Evolutionary conservation across 1,140 invertebrate genomes (phyloP).

Genomic region (Brachionus rotundiformis): DNA sequence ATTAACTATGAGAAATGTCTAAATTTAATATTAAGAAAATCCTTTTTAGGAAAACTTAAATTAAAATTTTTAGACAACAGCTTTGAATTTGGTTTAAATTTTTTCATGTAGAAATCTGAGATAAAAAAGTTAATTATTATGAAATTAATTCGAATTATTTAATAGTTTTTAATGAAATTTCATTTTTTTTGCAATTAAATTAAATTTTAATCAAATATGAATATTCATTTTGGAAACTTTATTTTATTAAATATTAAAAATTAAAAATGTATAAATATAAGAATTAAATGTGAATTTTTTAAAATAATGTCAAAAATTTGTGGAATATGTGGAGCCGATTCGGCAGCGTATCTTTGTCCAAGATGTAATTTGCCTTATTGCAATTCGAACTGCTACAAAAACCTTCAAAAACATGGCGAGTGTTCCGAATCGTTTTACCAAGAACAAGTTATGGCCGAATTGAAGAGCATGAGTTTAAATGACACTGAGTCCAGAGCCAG

Average conservation of each 20-base stretch:
- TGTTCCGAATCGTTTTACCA: conserved; percentile 29
- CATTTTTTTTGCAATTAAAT: not conserved
- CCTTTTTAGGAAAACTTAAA: no score
- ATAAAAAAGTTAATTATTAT: no score
- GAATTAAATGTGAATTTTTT: not conserved
- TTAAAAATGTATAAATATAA: not conserved
- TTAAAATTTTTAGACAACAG: no score
- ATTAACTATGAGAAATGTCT: no score
- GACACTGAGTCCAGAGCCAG: not conserved
- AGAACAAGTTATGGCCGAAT: conserved; percentile 42
- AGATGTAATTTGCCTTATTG: conserved; percentile 39
- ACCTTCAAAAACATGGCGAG: not conserved
- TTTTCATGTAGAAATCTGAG: no score
- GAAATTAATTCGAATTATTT: no score
- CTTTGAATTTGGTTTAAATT: no score
- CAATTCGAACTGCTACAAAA: conserved; percentile 12
- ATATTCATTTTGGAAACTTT: not conserved
- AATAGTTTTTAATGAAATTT: not conserved
- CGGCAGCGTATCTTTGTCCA: conserved; percentile 3
- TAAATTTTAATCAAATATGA: not conserved
- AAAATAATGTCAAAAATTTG: not conserved
- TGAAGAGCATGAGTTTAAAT: conserved; percentile 23
- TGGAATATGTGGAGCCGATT: not conserved
- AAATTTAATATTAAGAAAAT: no score
- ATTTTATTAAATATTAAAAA: not conserved